These are phyloP conservation scores for Malthinus seriepunctatus DNA, from an alignment of 2,888 invertebrate species.

Conservation along the genomic window DNA sequence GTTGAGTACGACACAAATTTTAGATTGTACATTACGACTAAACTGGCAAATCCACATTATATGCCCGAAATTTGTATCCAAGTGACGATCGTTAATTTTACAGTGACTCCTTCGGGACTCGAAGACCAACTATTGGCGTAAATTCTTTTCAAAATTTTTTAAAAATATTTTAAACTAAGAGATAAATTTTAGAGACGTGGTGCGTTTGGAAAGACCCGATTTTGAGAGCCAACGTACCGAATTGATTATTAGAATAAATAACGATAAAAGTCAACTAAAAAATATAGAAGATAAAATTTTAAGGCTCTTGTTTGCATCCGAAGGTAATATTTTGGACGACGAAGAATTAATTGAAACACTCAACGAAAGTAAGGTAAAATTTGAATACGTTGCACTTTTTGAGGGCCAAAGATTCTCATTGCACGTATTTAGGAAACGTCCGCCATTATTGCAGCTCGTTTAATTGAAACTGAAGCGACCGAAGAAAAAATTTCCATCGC, in stretches of 20 bases:
- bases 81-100: slow-evolving; percentile 91
- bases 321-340: slow-evolving; percentile 91
- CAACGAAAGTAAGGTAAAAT: slow-evolving; percentile 77
- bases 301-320: slow-evolving; percentile 76
- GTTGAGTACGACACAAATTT: slow-evolving; percentile 90
- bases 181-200: slow-evolving; percentile 69
- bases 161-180: slow-evolving; percentile 4
- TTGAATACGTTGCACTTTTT: background rate
- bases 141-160: slow-evolving; percentile 49
- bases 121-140: slow-evolving; percentile 91
- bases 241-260: slow-evolving; percentile 81
- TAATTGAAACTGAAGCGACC: slow-evolving; percentile 84
- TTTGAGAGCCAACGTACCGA: slow-evolving; percentile 81
- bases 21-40: slow-evolving; percentile 87
- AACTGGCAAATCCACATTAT: slow-evolving; percentile 91
- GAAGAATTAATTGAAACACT: slow-evolving; percentile 90
- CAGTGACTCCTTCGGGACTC: slow-evolving; percentile 85
- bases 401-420: no score
- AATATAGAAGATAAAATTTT: slow-evolving; percentile 90
- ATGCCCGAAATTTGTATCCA: slow-evolving; percentile 91
- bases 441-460: slow-evolving; percentile 84
- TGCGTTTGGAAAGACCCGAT: slow-evolving; percentile 88
- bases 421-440: slow-evolving; percentile 72
- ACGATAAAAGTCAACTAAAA: slow-evolving; percentile 81
- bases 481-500: slow-evolving; percentile 85